A percentile compares a stretch with the other conserved stretches of the same genome.
phyloP scores from a whole-genome alignment of 2,113 vertebrate species.

The Pelmatolapia mariae region DNA sequence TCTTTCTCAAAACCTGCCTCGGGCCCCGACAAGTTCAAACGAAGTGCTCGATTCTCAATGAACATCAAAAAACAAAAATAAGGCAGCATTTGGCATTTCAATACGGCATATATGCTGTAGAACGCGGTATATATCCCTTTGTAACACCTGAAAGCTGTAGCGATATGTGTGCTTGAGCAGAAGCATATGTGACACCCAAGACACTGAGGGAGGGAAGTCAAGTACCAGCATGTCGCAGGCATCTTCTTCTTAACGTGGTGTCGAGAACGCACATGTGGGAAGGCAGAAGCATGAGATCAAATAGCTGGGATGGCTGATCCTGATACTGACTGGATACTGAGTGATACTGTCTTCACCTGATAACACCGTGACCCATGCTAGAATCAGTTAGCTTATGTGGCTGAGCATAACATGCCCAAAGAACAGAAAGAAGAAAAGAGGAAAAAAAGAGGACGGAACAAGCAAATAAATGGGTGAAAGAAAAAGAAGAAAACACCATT shows the following conservation, averaged over 20 bases:
- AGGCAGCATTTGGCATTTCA: conserved; percentile 76
- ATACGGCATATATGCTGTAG: conserved; percentile 61
- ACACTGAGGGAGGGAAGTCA: background rate
- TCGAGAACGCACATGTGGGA: background rate
- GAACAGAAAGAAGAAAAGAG: background rate
- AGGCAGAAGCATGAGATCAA: conserved; percentile 30
- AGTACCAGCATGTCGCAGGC: conserved; percentile 31
- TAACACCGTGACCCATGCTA: conserved; percentile 13
- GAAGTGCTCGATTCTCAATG: conserved; percentile 22
- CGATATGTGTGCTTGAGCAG: conserved; percentile 38
- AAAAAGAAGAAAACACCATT: background rate
- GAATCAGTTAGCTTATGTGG: conserved; percentile 42
- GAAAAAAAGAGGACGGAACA: background rate
- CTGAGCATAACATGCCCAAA: conserved; percentile 24
- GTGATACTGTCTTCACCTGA: conserved; percentile 47
- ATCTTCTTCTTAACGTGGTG: background rate
- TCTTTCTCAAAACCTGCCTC: conserved; percentile 1
- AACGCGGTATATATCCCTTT: conserved; percentile 56
- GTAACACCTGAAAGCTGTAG: conserved; percentile 63
- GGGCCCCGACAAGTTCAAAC: background rate
- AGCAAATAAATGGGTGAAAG: background rate
- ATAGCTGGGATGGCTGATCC: conserved; percentile 26
- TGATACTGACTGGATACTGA: conserved; percentile 16
- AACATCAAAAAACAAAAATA: conserved; percentile 51
- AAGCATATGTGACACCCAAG: conserved; percentile 36